These are phyloP conservation scores for Colletes collaris DNA, from an alignment of 2,888 invertebrate genomes.

Conservation along the genomic window DNA sequence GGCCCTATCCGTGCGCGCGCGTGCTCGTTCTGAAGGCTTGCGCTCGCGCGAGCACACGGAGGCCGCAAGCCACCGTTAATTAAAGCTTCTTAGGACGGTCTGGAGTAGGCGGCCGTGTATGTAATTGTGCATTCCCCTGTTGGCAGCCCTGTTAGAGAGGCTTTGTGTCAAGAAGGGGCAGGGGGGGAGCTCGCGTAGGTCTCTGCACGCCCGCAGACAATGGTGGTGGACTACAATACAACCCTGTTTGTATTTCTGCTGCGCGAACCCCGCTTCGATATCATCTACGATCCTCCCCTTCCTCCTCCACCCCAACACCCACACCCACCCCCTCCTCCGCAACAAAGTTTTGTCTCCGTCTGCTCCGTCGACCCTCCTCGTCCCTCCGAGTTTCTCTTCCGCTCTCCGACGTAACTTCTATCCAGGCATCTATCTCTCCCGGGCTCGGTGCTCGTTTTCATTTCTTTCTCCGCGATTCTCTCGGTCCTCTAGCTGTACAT, in stretches of 20 bases:
- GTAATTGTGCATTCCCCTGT: conserved; percentile 74
- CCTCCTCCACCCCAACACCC: neutral
- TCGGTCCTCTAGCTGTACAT: neutral
- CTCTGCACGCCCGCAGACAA: conserved; percentile 62
- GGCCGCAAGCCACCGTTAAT: conserved; percentile 66
- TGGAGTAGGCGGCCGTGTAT: conserved; percentile 61
- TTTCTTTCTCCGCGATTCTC: conserved; percentile 31
- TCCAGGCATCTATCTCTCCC: conserved; percentile 24
- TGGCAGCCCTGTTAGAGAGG: conserved; percentile 60
- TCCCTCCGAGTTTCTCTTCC: neutral
- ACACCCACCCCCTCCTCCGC: neutral
- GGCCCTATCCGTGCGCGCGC: conserved; percentile 14
- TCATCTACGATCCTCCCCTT: conserved; percentile 45
- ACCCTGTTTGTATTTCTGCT: conserved; percentile 63
- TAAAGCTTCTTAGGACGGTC: conserved; percentile 69
- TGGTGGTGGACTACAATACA: conserved; percentile 57
- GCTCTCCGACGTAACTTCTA: too few species aligned
- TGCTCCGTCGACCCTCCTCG: neutral
- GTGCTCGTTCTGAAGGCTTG: conserved; percentile 15
- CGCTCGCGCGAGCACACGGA: conserved; percentile 14
- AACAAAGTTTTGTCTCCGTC: neutral
- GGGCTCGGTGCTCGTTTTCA: conserved; percentile 20
- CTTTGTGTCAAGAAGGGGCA: conserved; percentile 70
- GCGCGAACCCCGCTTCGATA: conserved; percentile 55
- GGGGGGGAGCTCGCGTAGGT: conserved; percentile 26